Conservation (phyloP, 2,888 invertebrate species). For the Drosophila lutescens region DNA sequence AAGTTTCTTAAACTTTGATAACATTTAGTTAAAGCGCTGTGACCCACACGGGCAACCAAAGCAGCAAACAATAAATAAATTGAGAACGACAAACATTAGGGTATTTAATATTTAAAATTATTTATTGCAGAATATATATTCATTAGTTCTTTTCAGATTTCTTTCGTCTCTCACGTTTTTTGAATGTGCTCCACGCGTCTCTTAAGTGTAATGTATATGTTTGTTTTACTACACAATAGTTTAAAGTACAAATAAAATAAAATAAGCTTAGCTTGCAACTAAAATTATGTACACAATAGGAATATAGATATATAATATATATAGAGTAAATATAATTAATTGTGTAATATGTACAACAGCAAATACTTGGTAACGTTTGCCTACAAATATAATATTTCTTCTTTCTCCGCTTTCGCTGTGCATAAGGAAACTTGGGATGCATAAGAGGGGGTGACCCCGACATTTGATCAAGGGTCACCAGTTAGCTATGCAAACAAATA, state of each 20-base stretch:
- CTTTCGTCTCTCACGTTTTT: conserved; percentile 31
- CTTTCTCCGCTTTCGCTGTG: conserved; percentile 19
- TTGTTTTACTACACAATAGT: conserved; percentile 22
- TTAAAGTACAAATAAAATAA: conserved; percentile 20
- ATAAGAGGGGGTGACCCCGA: conserved; percentile 39
- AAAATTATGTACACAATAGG: conserved; percentile 35
- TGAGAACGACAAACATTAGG: conserved; percentile 47
- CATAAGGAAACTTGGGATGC: conserved; percentile 71
- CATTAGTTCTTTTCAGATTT: conserved; percentile 34
- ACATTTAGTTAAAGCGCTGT: conserved; percentile 36
- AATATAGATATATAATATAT: conserved; percentile 12
- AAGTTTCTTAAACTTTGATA: conserved; percentile 45
- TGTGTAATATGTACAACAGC: conserved; percentile 58
- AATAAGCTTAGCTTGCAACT: conserved; percentile 64
- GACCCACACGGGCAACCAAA: conserved; percentile 26
- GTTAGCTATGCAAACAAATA: conserved; percentile 18
- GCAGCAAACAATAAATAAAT: conserved; percentile 43
- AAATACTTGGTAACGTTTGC: conserved; percentile 57
- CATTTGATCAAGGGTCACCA: conserved; percentile 6
- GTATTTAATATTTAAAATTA: conserved; percentile 30
- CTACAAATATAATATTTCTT: conserved; percentile 29
- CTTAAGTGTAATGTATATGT: conserved; percentile 42
- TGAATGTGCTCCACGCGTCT: conserved; percentile 51
- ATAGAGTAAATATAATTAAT: conserved; percentile 26
- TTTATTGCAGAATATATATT: conserved; percentile 44